Percentiles rank a stretch among this genome's conserved stretches.
phyloP scores from a whole-genome alignment of 2,113 vertebrate species.

The Prunella fulvescens region DNA sequence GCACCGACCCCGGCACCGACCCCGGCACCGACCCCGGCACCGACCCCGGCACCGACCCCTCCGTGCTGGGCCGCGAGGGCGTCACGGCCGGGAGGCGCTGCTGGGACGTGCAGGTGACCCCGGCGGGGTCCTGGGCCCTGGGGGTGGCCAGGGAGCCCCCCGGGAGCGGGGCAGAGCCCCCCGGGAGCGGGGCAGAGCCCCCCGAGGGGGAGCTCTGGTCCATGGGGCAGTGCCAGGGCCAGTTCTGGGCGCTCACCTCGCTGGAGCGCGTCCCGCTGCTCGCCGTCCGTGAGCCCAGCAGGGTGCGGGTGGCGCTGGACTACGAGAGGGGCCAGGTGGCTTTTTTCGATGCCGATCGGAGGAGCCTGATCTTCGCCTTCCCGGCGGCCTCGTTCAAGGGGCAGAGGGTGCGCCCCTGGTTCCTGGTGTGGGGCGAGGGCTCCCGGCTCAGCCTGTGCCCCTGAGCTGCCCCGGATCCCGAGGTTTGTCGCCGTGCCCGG shows the following conservation, averaged over 20 bases:
- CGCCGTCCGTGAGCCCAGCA: background rate
- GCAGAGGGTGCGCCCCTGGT: background rate
- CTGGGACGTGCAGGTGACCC: constrained; percentile 12
- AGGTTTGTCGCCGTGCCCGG: fast-evolving
- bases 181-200: fast-evolving
- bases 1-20: fast-evolving
- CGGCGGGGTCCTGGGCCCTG: background rate
- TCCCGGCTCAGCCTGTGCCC: background rate
- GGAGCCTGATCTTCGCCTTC: background rate
- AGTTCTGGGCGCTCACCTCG: constrained; percentile 16
- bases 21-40: too few relatives aligned
- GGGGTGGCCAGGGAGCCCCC: background rate
- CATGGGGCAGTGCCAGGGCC: background rate
- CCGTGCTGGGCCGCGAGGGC: background rate
- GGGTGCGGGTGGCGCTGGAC: constrained; percentile 4
- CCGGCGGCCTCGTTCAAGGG: background rate
- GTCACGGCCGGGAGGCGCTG: background rate
- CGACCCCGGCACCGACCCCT: background rate
- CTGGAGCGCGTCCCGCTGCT: background rate
- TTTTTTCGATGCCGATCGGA: background rate
- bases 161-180: background rate
- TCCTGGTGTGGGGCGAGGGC: constrained; percentile 8
- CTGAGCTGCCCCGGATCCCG: background rate
- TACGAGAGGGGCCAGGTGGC: background rate
- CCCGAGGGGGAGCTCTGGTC: background rate